phyloP scores from a whole-genome alignment of 1,140 invertebrate species.

The Thaumetopoea pityocampa region DNA sequence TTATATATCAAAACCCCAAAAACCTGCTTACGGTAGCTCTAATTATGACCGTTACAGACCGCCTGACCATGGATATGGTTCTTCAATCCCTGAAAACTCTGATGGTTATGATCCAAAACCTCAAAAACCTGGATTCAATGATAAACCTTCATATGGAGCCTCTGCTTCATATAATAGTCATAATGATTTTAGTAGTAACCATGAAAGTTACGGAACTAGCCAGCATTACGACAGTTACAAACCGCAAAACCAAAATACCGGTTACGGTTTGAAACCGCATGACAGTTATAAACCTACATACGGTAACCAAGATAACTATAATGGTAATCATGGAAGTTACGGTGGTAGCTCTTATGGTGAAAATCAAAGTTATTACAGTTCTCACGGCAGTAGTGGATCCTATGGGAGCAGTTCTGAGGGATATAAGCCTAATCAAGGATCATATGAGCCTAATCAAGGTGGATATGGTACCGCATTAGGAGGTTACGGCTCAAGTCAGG shows the following conservation, averaged over 20 bases:
- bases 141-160: constrained; percentile 8
- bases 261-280: constrained; percentile 18
- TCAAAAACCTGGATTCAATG: constrained; percentile 13
- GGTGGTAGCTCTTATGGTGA: too few relatives aligned
- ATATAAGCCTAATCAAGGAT: neutral
- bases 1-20: neutral
- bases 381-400: constrained; percentile 2
- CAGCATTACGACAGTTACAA: neutral
- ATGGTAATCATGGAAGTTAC: neutral
- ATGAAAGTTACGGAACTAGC: constrained; percentile 1
- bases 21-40: neutral
- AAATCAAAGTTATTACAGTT: too few relatives aligned
- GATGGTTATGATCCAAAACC: constrained; percentile 5
- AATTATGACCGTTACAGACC: too few relatives aligned
- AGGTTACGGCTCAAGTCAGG: constrained; percentile 11
- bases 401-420: constrained; percentile 6
- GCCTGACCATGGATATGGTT: constrained; percentile 10
- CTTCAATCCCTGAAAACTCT: too few relatives aligned
- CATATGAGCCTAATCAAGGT: constrained; percentile 17
- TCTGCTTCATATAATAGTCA: constrained; percentile 3
- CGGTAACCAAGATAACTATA: constrained; percentile 4
- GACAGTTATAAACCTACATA: constrained; percentile 19
- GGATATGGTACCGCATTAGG: constrained; percentile 15
- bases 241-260: constrained; percentile 1
- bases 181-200: neutral